Evolutionary conservation across 2,113 vertebrate genomes (phyloP), one percentile per base, ranked within the genome.

Genomic region (Aramus guarauna): DNA sequence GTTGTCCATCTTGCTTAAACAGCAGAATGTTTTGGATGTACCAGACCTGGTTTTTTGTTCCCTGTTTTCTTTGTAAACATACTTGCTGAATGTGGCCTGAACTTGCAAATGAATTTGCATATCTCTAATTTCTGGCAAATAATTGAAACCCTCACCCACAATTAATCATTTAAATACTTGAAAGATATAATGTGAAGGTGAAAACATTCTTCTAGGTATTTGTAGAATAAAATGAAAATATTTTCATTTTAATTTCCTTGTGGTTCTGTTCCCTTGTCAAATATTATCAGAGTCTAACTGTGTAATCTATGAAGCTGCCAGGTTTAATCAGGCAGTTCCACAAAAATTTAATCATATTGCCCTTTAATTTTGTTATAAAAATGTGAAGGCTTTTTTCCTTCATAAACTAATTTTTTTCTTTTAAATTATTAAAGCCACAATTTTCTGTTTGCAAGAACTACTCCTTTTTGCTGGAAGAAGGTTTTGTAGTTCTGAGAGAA

Each of bases 221-320:
- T 58, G 85, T 88, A 66, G 75, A 52, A 72, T 85, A 56, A 85
- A 93, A 92, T 90, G 39, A 71, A 68, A 77, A 37, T 71, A 69
- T 63, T 94, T 92, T 89, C 6, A 15, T 91, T 91, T 79, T 79
- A 62, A 73, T 94, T 94, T 79, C 48, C 58, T 67, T 22, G 8
- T 69, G 84, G 66, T 93, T 96, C 80, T 91, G 41, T 22, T 95
- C 66, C 27, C 87, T 87, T 97, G 87, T 96, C 85, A 92, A 64
- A 53, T 85, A 58, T 37, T 56, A 91, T 94, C 87, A 88, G 53
- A 75, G n/a, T 90, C 59, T 90, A 72, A 90, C 60, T 72, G 47
- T 87, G 85, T 58, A 53, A 26, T 89, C 78, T 88, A 4, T 64
- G 73, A 77, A 67, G 60, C 91, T 96, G 93, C 87, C 94, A 85